Evolutionary conservation across 92 coral and sea anemone genomes (phyloP), one percentile per base, ranked within the genome.

Genomic region (Parazoanthus darwini): DNA sequence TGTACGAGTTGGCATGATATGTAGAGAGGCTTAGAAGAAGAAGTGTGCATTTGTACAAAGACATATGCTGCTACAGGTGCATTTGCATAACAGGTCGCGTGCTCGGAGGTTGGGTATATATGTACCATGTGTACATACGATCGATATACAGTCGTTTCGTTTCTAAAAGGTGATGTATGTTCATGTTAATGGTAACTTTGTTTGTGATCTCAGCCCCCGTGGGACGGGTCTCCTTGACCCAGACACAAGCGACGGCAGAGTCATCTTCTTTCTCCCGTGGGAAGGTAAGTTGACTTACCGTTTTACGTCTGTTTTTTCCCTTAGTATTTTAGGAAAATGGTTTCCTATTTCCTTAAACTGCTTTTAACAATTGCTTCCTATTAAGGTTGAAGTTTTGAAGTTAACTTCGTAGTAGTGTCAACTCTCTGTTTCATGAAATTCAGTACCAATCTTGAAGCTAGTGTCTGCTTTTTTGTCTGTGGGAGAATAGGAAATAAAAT

Each of bases 191-290:
- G 42, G n/a, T 26, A 33, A 35, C 75, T 23, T 42, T 46, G 5
- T 51, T 81, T 50, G 8, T 29, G 51, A 44, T 88, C 91, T n/a
- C 89, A 97, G 99, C 89, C 99, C 99, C 77, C 92, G 83, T 76
- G 88, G 95, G 79, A 97, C 90, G 96, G 99, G 99, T 14, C 92
- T 97, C 15, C 89, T 97, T 39, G 98, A 97, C 82, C 99, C 99
- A 56, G 97, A 93, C 23, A 97, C 99, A 23, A 97, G 99, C 86
- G 99, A 97, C 82, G 99, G 99, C 22, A 92, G 99, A 44, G 96
- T 97, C 13, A 94, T 97, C 46, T 97, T 97, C 91, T 96, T 97
- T 67, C 92, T 97, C 39, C 99, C 99, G 8, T 97, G 99, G 99
- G 98, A 95, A 88, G 98, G 99, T 95, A 84, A 58, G 93, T 51